phyloP scores from a whole-genome alignment of 1,140 invertebrate genomes.

The Macrobrachium nipponense region DNA sequence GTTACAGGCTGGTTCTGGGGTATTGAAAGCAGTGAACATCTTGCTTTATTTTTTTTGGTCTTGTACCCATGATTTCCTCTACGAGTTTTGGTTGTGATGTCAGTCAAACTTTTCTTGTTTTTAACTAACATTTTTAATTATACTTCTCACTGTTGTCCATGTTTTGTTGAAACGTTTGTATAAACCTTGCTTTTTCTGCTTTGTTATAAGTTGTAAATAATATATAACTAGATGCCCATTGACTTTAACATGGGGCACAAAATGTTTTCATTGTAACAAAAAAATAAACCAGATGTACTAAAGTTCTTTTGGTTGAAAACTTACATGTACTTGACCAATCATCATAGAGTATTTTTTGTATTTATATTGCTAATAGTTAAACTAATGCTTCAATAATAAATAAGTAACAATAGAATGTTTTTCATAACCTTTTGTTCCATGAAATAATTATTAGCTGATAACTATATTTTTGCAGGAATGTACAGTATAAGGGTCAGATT shows the following conservation, averaged over 20 bases:
- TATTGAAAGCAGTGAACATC: conserved; percentile 33
- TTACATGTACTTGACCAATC: conserved; percentile 49
- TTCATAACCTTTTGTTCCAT: too few species aligned
- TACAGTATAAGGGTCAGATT: too few species aligned
- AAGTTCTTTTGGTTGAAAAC: conserved; percentile 55
- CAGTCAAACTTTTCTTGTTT: conserved; percentile 15
- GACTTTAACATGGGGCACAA: conserved; percentile 48
- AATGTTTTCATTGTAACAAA: conserved; percentile 34
- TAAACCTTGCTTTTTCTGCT: conserved; percentile 53
- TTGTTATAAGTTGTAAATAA: conserved; percentile 62
- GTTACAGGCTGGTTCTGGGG: conserved; percentile 50
- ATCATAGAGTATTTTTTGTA: conserved; percentile 62
- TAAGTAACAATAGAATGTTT: conserved; percentile 42
- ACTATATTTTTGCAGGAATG: too few species aligned
- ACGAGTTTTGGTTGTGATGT: neutral
- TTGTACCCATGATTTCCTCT: conserved; percentile 9
- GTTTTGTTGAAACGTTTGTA: conserved; percentile 39
- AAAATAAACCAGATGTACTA: conserved; percentile 53
- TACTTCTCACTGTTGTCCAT: conserved; percentile 43
- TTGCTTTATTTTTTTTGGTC: conserved; percentile 15
- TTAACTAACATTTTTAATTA: conserved; percentile 35
- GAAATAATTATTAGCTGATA: too few species aligned
- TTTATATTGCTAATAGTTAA: conserved; percentile 58
- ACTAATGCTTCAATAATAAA: conserved; percentile 63
- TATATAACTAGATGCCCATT: conserved; percentile 45